Percentiles rank a stretch among this genome's conserved stretches.
These are phyloP conservation scores for Alcedo quadribrachys DNA, from an alignment of 2,797 vertebrate species.

Conservation along the genomic window DNA sequence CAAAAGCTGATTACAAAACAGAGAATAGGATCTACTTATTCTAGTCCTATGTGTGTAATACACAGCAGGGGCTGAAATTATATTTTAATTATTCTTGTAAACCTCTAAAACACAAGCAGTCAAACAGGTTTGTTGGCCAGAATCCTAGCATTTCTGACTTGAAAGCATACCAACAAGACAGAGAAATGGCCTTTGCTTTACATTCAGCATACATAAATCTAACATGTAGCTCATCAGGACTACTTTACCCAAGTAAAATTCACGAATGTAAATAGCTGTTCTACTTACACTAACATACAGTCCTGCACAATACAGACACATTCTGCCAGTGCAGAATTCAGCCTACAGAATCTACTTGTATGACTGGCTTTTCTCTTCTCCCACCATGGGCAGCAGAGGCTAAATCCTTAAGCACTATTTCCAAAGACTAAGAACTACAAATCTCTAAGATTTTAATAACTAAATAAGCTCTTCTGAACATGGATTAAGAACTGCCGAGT, in stretches of 20 bases:
- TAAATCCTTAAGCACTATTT: slow-evolving; percentile 24
- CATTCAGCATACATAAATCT: neutral
- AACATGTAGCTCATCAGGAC: neutral
- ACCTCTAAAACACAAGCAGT: neutral
- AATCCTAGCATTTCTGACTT: neutral
- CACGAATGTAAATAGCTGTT: neutral
- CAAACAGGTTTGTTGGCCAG: neutral
- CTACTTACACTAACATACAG: neutral
- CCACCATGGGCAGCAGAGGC: neutral
- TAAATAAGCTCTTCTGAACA: slow-evolving; percentile 3
- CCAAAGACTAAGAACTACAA: slow-evolving; percentile 4
- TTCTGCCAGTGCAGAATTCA: neutral
- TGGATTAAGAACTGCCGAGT: neutral
- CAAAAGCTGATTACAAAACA: neutral
- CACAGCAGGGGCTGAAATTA: neutral
- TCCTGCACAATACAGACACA: neutral
- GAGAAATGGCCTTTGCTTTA: neutral
- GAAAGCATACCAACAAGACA: neutral
- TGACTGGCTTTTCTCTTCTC: neutral
- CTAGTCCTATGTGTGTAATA: neutral
- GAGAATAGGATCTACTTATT: neutral
- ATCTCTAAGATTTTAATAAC: slow-evolving; percentile 4
- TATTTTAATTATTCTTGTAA: neutral
- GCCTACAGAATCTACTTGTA: neutral
- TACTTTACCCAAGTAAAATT: neutral